Conservation (phyloP, 1,140 invertebrate genomes). For the Spodoptera litura region DNA sequence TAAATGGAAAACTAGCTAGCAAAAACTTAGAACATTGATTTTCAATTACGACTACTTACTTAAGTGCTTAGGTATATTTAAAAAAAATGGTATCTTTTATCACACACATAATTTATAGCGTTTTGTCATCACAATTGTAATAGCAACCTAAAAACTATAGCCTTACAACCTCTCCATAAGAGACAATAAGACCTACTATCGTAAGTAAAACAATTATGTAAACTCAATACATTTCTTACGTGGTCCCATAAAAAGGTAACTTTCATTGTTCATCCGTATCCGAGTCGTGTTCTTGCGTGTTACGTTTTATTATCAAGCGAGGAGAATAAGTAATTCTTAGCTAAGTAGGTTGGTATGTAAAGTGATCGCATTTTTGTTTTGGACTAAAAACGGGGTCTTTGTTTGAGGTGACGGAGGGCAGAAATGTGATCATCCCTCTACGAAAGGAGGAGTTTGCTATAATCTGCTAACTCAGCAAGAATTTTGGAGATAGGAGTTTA, state of each 20-base stretch:
- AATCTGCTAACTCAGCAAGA: too few species aligned
- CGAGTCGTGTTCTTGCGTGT: slow-evolving; percentile 41
- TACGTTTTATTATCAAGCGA: slow-evolving; percentile 43
- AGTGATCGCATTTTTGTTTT: slow-evolving; percentile 5
- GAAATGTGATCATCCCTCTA: too few species aligned
- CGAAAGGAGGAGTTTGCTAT: too few species aligned
- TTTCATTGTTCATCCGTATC: slow-evolving; percentile 49
- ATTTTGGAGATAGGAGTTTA: too few species aligned
- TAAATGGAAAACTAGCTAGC: too few species aligned
- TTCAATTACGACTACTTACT: background rate
- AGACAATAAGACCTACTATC: background rate
- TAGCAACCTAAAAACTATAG: background rate
- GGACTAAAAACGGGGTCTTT: slow-evolving; percentile 4
- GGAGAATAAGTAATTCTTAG: slow-evolving; percentile 38
- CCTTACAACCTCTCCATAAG: background rate
- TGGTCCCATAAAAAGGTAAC: slow-evolving; percentile 39
- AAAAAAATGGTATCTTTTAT: too few species aligned
- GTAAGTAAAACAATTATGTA: slow-evolving; percentile 40
- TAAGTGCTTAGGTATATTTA: too few species aligned
- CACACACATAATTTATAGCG: background rate
- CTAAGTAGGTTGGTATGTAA: slow-evolving; percentile 5
- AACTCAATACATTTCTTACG: slow-evolving; percentile 25
- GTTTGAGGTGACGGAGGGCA: background rate
- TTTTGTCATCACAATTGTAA: slow-evolving; percentile 14
- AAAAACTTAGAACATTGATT: too few species aligned